These are phyloP conservation scores for Acanthisitta chloris DNA, from an alignment of 2,113 vertebrate genomes.

Conservation along the genomic window DNA sequence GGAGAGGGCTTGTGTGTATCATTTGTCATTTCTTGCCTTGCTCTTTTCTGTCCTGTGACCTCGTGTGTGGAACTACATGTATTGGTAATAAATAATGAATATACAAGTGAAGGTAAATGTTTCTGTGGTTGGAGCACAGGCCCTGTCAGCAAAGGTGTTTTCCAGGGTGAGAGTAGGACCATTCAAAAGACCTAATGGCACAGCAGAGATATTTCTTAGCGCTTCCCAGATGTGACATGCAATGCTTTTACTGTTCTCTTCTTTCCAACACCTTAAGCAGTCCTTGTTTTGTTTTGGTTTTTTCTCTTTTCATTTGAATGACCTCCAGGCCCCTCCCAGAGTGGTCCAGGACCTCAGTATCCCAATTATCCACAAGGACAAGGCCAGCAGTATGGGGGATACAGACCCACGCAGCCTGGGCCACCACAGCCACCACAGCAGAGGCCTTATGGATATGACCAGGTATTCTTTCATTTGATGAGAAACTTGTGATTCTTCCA, in stretches of 20 bases:
- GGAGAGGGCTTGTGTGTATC: not conserved
- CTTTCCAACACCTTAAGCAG: not conserved
- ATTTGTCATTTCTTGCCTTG: not conserved
- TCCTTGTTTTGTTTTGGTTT: not conserved
- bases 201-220: not conserved
- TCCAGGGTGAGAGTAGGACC: not conserved
- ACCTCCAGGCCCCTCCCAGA: slow-evolving; percentile 86
- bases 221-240: not conserved
- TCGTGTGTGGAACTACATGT: not conserved
- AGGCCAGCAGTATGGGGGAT: slow-evolving; percentile 94
- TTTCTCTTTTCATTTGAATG: not conserved
- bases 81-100: not conserved
- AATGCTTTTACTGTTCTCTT: not conserved
- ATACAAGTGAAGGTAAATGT: not conserved
- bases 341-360: slow-evolving; percentile 89
- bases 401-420: slow-evolving; percentile 92
- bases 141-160: not conserved
- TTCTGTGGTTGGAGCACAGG: not conserved
- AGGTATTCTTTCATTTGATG: slow-evolving; percentile 76
- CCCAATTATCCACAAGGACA: slow-evolving; percentile 96
- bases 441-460: slow-evolving; percentile 97
- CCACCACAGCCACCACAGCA: slow-evolving; percentile 94
- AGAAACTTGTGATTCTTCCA: not conserved
- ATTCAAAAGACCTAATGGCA: not conserved
- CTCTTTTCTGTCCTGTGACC: not conserved